Evolutionary conservation across 2,888 invertebrate species (phyloP).

Genomic region (Drosophila subquinaria): DNA sequence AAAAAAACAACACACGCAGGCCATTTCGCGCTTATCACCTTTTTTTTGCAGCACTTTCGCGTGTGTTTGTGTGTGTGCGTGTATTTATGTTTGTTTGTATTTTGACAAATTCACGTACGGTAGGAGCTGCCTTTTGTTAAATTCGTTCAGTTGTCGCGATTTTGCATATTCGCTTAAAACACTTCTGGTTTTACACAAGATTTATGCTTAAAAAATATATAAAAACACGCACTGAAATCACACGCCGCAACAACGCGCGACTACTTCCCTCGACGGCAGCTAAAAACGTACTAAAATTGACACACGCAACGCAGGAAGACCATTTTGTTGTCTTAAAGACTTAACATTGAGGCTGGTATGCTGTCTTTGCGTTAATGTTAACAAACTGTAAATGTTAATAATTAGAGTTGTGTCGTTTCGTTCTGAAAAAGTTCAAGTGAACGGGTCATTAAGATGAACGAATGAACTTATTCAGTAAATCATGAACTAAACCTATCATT

Average conservation of each 20-base stretch:
- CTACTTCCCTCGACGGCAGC: constrained; percentile 50
- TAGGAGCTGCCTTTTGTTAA: constrained; percentile 22
- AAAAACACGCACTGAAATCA: constrained; percentile 48
- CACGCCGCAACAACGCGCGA: constrained; percentile 46
- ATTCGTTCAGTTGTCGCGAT: constrained; percentile 29
- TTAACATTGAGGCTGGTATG: not conserved
- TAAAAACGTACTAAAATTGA: constrained; percentile 59
- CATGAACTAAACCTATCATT: too few relatives aligned
- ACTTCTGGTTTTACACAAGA: constrained; percentile 39
- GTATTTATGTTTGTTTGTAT: constrained; percentile 18
- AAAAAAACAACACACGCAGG: constrained; percentile 28
- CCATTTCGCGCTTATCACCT: constrained; percentile 74
- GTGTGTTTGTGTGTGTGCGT: constrained; percentile 19
- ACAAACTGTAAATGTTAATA: not conserved
- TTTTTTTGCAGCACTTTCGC: constrained; percentile 54
- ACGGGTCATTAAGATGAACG: too few relatives aligned
- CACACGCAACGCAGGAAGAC: constrained; percentile 28
- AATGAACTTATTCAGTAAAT: too few relatives aligned
- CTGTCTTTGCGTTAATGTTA: not conserved
- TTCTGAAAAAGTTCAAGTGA: too few relatives aligned
- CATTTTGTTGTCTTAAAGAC: constrained; percentile 5
- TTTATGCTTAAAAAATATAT: constrained; percentile 46
- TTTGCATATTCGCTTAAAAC: constrained; percentile 16
- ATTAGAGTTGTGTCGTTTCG: too few relatives aligned
- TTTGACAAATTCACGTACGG: constrained; percentile 32